Evolutionary conservation across 2,888 invertebrate genomes (phyloP), one percentile per base, ranked within the genome.

Genomic region (Maniola hyperantus): DNA sequence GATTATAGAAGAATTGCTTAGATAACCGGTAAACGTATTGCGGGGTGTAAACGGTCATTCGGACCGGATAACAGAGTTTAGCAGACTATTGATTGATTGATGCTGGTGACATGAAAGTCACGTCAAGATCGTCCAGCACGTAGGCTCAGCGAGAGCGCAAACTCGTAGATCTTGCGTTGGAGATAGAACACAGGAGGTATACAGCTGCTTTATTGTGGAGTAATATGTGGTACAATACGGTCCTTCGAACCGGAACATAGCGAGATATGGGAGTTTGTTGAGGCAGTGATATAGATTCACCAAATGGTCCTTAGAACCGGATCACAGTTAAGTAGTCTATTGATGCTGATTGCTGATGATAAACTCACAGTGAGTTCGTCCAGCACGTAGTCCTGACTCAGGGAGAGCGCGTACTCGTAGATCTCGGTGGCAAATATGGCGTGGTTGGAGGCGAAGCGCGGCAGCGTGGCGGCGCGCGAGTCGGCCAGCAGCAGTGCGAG

Each of bases 81-180:
- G 46, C 2, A 46, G 6, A 15, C 6, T 46, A 6, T 46, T 5
- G n/a, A 46, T 13, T 15, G 44, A 46, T 5, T n/a, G n/a, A n/a
- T n/a, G 11, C 11, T 13, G 48, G 8, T 18, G 2, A 7, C 18
- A n/a, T n/a, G n/a, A 0, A 7, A 34, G 34, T 34, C 77, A 96
- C 96, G 94, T 96, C 96, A 77, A 97, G 94, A 78, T 96, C 95
- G 0, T 94, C 92, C 67, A 98, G 93, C 55, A 94, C 93, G 82
- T 95, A 97, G 94, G 80, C 96, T 96, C 60, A 99, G 93, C 68
- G 96, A 95, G 72, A 96, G 94, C 5, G 98, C 98, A 84, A 98
- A 99, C 87, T 99, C 99, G 85, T 98, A 99, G 69, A 99, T 96
- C 91, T 99, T 98, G 0, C n/a, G n/a, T n/a, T n/a, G n/a, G n/a